Evolutionary conservation across 2,797 vertebrate genomes (phyloP), one percentile per base, ranked within the genome.

Genomic region (Pitangus sulphuratus): DNA sequence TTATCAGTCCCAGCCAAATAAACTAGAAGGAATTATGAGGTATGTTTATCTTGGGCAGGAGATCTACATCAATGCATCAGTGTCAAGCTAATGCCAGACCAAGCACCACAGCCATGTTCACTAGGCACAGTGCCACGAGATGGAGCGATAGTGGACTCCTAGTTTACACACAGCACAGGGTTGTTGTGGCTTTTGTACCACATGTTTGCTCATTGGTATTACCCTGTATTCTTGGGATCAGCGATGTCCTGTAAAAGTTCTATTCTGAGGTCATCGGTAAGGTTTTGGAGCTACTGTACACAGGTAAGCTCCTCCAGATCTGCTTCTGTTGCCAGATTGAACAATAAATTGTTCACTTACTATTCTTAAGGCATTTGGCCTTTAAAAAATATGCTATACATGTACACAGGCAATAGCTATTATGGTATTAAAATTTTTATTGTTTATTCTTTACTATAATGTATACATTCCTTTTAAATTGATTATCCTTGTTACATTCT

Each of bases 231-330:
- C 48, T 76, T 68, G 28, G 24, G n/a, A 57, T 20, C 31, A 66
- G 14, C 28, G 24, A 1, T 18, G 8, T n/a, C 35, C 17, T 11
- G 2, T 35, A 1, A 5, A 72, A 79, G 3, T 6, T n/a, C 24
- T n/a, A 2, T 16, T 87, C 48, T 28, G n/a, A 42, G 24, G n/a
- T 64, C 9, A n/a, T 25, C 16, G 33, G 2, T 40, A 37, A 48
- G 6, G 11, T 21, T 83, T 75, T 20, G 45, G 35, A 56, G 35
- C 35, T 64, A 15, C 28, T 45, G 42, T 8, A 56, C 10, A 13
- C 7, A 42, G 70, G 10, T 7, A 24, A 60, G 22, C 1, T 70
- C 51, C 44, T 83, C 37, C 30, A 15, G 33, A 45, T 45, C 14
- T 77, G 31, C 25, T 64, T 84, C 47, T 85, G n/a, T 53, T 83